These are phyloP conservation scores for Arctia plantaginis DNA, from an alignment of 2,888 invertebrate species.

Conservation along the genomic window DNA sequence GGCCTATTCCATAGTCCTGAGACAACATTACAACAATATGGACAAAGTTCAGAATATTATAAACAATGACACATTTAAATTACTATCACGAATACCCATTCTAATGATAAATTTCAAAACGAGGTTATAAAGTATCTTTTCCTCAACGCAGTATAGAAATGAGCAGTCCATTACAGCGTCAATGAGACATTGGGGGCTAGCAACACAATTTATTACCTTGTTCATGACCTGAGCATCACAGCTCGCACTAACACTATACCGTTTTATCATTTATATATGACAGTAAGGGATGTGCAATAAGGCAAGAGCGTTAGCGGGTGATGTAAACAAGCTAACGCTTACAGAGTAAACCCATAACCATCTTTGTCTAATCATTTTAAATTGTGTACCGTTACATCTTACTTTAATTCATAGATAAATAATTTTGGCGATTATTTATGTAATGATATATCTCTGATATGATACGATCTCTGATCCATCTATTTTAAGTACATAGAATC, in stretches of 20 bases:
- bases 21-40: too few species aligned
- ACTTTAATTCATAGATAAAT: too few species aligned
- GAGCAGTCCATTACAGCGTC: conserved; percentile 32
- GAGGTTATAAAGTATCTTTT: conserved; percentile 15
- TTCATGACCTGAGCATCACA: conserved; percentile 36
- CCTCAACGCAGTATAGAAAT: conserved; percentile 13
- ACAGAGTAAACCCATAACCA: background rate
- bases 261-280: conserved; percentile 47
- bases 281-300: conserved; percentile 11
- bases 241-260: conserved; percentile 38
- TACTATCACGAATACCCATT: background rate
- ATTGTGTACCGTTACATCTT: too few species aligned
- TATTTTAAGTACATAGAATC: too few species aligned
- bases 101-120: conserved; percentile 5
- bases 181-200: conserved; percentile 39
- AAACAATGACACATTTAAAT: background rate
- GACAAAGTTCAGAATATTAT: too few species aligned
- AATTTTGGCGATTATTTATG: too few species aligned
- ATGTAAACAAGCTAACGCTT: background rate
- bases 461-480: too few species aligned
- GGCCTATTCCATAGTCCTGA: too few species aligned
- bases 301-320: conserved; percentile 19
- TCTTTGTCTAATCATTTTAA: too few species aligned
- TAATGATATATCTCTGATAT: too few species aligned
- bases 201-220: conserved; percentile 43